These are phyloP conservation scores for Leptestheria dahalacensis DNA, from an alignment of 1,140 invertebrate genomes.

Conservation along the genomic window DNA sequence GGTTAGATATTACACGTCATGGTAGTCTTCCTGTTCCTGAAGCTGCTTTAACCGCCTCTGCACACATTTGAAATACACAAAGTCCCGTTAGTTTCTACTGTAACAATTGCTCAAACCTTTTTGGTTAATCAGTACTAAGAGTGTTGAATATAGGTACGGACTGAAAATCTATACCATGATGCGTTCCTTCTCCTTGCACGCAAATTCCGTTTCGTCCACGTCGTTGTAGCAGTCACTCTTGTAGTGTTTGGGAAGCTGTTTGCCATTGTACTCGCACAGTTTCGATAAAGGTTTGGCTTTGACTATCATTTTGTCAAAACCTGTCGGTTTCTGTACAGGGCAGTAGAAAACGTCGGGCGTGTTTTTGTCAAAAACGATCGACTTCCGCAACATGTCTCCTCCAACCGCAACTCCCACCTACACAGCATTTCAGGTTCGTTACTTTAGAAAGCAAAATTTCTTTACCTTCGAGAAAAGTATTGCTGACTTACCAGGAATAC, in stretches of 20 bases:
- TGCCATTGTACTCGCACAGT: constrained; percentile 59
- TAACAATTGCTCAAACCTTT: neutral
- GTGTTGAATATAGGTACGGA: neutral
- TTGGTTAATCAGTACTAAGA: neutral
- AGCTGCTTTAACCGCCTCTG: neutral
- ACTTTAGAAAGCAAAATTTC: no score
- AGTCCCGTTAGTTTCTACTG: neutral
- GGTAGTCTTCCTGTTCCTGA: neutral
- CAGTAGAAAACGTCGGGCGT: constrained; percentile 72
- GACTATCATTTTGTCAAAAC: constrained; percentile 31
- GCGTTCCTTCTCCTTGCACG: constrained; percentile 64
- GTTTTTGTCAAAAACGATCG: constrained; percentile 66
- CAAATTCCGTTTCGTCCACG: constrained; percentile 61
- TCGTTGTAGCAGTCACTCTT: constrained; percentile 68
- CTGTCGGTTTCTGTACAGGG: constrained; percentile 52
- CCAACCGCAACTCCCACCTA: constrained; percentile 23
- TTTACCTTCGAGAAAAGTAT: no score
- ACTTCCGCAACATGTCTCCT: constrained; percentile 62
- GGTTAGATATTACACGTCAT: neutral
- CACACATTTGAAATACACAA: neutral
- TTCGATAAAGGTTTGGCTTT: constrained; percentile 49
- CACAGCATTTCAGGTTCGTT: no score
- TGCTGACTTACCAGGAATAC: no score
- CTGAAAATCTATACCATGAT: constrained; percentile 44
- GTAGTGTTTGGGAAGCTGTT: constrained; percentile 50